Evolutionary conservation across 2,113 vertebrate genomes (phyloP).

Genomic region (Dendrocopos noguchii): DNA sequence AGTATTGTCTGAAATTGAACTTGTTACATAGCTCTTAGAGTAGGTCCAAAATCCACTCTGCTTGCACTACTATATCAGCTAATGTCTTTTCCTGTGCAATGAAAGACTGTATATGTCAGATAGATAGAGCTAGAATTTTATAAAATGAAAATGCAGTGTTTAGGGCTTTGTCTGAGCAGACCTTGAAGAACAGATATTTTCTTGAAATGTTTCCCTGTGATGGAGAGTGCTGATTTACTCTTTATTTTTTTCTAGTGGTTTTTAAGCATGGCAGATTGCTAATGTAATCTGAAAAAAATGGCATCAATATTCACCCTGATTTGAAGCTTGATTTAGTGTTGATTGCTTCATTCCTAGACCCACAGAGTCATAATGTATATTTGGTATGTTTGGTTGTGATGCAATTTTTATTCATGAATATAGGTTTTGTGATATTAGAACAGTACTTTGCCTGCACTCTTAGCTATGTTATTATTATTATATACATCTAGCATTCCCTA

Average conservation of each 20-base stretch:
- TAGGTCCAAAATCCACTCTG: background rate
- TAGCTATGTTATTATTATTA: constrained; percentile 16
- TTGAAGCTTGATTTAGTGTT: constrained; percentile 43
- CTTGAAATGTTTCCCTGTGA: background rate
- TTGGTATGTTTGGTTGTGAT: background rate
- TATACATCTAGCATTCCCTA: background rate
- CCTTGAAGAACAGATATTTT: background rate
- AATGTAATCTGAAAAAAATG: constrained; percentile 11
- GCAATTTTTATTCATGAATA: constrained; percentile 18
- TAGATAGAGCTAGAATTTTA: background rate
- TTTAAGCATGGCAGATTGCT: constrained; percentile 19
- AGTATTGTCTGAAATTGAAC: constrained; percentile 14
- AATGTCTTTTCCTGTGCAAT: background rate
- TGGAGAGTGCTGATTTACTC: background rate
- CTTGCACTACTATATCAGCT: background rate
- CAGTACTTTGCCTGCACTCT: background rate
- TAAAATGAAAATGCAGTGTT: background rate
- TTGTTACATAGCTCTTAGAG: background rate
- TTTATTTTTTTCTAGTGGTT: background rate
- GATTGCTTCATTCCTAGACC: constrained; percentile 24
- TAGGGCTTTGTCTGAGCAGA: background rate
- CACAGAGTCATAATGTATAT: background rate
- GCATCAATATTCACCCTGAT: background rate
- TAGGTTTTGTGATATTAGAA: background rate
- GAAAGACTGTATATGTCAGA: background rate